These are phyloP conservation scores for Netelia fuscicornis DNA, from an alignment of 2,888 invertebrate genomes.

Conservation along the genomic window DNA sequence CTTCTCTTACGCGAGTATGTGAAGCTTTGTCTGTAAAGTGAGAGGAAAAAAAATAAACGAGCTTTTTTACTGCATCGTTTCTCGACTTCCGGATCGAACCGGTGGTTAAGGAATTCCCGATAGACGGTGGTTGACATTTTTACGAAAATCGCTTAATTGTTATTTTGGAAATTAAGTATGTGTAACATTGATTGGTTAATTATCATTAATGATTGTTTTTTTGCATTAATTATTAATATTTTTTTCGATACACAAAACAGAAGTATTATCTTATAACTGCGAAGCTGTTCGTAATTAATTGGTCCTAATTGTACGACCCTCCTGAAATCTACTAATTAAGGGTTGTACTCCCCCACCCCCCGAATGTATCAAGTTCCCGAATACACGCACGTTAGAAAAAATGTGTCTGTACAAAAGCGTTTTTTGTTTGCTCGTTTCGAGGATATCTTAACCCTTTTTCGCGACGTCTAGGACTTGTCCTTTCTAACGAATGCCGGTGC, in stretches of 20 bases:
- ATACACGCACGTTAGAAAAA: not conserved
- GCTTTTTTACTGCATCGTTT: not conserved
- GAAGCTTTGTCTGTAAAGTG: slow-evolving; percentile 21
- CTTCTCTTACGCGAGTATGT: slow-evolving; percentile 11
- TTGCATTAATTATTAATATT: not conserved
- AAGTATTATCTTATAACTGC: no score
- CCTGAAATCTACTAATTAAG: not conserved
- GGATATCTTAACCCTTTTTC: slow-evolving; percentile 45
- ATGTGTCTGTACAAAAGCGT: not conserved
- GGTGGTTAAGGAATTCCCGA: no score
- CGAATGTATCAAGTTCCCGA: slow-evolving; percentile 1
- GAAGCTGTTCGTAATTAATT: not conserved
- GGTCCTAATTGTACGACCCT: not conserved
- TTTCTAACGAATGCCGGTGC: slow-evolving; percentile 60
- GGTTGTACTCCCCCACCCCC: not conserved
- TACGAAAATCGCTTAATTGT: no score
- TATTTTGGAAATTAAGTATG: no score
- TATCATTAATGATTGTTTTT: not conserved
- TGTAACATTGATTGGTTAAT: no score
- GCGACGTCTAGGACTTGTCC: slow-evolving; percentile 32
- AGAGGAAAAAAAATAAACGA: slow-evolving; percentile 12
- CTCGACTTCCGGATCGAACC: not conserved
- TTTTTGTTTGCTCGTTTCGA: slow-evolving; percentile 38
- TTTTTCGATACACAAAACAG: not conserved
- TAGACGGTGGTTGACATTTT: no score